Evolutionary conservation across 2,797 vertebrate species (phyloP).

Genomic region (Kryptopterus vitreolus): DNA sequence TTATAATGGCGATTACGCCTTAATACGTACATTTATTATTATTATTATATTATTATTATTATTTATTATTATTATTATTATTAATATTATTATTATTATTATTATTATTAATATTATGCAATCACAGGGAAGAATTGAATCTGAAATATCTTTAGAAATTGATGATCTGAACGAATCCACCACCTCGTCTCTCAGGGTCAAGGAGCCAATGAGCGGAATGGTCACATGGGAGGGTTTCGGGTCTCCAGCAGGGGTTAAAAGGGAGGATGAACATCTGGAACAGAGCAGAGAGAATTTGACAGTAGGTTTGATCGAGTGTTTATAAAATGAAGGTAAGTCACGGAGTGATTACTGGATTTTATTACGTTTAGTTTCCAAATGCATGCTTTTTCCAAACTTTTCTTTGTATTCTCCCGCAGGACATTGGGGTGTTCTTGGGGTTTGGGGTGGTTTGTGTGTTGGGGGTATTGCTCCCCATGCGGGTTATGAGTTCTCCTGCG

Average conservation of each 20-base stretch:
- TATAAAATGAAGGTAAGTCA: background rate
- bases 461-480: conserved; percentile 7
- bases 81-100: too few relatives aligned
- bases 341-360: background rate
- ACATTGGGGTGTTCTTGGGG: background rate
- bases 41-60: too few relatives aligned
- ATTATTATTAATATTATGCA: background rate
- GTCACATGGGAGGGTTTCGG: background rate
- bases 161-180: background rate
- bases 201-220: background rate
- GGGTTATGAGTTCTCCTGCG: background rate
- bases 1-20: too few relatives aligned
- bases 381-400: too few relatives aligned
- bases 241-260: conserved; percentile 6
- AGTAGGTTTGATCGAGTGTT: background rate
- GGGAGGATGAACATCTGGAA: background rate
- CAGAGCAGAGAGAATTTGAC: background rate
- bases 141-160: background rate
- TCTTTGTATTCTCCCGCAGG: too few relatives aligned
- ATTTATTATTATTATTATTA: too few relatives aligned
- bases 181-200: background rate
- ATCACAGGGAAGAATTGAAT: background rate
- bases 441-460: background rate
- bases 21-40: background rate
- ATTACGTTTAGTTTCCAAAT: too few relatives aligned